Conservation (phyloP, 1,140 invertebrate species). For the Eueides isabella region DNA sequence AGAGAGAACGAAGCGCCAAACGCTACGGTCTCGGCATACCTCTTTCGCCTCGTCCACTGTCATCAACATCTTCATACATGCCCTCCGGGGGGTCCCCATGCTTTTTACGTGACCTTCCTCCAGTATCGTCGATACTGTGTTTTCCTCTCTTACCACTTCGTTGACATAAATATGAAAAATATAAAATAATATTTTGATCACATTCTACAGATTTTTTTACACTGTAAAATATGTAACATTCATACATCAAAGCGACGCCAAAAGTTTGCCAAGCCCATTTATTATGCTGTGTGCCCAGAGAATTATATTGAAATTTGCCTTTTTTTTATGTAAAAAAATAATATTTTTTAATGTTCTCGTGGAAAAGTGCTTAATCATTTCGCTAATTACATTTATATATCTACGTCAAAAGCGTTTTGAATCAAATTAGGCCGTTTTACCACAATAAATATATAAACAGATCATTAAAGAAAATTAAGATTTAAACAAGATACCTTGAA, state of each 20-base stretch:
- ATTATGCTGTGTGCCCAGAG: constrained; percentile 1
- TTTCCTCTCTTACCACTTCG: no score
- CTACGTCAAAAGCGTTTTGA: neutral
- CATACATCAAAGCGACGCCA: constrained; percentile 9
- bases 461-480: neutral
- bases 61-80: no score
- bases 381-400: neutral
- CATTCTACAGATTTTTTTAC: neutral
- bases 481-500: neutral
- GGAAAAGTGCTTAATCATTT: neutral
- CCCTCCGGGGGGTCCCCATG: no score
- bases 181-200: neutral
- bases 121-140: no score
- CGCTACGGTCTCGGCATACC: no score
- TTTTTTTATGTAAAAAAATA: neutral
- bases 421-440: no score
- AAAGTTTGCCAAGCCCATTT: constrained; percentile 1
- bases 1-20: no score
- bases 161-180: neutral
- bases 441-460: no score
- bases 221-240: neutral
- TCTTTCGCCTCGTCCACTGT: no score
- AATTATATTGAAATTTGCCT: neutral
- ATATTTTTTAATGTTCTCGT: neutral
- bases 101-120: no score